These are phyloP conservation scores for Sebastes matsubarae DNA, from an alignment of 2,797 vertebrate species.

Conservation along the genomic window DNA sequence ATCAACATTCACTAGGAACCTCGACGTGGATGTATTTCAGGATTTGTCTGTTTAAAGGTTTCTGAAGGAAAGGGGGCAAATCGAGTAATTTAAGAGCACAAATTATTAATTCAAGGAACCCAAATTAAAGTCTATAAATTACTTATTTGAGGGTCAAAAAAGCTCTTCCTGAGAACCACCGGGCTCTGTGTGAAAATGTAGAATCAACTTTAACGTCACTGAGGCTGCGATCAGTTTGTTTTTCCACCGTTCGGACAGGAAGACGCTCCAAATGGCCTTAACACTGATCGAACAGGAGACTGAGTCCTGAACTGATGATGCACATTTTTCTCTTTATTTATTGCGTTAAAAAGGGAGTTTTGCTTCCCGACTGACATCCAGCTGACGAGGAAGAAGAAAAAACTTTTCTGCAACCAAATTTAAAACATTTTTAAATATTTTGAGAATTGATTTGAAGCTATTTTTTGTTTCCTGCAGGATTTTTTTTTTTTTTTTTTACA, in stretches of 20 bases:
- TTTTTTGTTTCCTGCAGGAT: neutral
- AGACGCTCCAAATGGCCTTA: neutral
- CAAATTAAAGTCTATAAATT: neutral
- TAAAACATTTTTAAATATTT: neutral
- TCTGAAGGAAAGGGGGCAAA: neutral
- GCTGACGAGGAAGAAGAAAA: neutral
- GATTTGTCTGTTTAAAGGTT: neutral
- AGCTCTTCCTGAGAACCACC: neutral
- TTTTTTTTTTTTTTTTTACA: neutral
- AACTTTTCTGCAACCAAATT: neutral
- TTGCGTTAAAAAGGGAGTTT: neutral
- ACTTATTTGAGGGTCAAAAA: neutral
- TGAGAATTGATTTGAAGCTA: neutral
- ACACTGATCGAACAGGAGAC: neutral
- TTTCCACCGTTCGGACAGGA: neutral
- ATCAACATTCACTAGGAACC: neutral
- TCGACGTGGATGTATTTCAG: neutral
- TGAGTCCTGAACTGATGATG: neutral
- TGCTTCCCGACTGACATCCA: neutral
- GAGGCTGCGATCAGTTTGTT: neutral
- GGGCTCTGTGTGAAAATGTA: neutral
- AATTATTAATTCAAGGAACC: neutral
- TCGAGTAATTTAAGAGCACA: neutral
- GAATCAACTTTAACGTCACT: no score
- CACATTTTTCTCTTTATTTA: slow-evolving; percentile 41